Conservation (phyloP, 2,888 invertebrate genomes). For the Xestoiulus laeticollis region DNA sequence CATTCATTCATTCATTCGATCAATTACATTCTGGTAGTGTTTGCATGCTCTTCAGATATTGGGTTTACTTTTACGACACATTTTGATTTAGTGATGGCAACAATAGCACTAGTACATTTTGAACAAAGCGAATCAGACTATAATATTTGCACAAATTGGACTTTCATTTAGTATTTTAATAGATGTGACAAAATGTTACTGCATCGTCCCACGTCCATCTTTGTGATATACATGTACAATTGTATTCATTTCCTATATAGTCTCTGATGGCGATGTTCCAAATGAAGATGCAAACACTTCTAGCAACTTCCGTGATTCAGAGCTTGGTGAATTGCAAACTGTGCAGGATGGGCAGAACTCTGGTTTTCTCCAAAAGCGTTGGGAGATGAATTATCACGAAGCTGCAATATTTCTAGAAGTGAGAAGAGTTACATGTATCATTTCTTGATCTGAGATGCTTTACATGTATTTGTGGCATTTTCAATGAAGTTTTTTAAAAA, state of each 20-base stretch:
- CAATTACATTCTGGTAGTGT: no score
- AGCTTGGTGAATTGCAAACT: conserved; percentile 49
- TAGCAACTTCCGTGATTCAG: conserved; percentile 41
- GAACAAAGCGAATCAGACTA: no score
- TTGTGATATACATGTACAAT: not conserved
- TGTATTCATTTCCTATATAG: conserved; percentile 1
- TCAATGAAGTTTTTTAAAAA: not conserved
- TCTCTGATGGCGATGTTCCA: conserved; percentile 54
- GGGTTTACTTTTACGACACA: no score
- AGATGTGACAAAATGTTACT: no score
- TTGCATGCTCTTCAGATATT: no score
- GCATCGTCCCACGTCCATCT: no score
- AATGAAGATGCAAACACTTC: conserved; percentile 56
- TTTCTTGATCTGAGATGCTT: not conserved
- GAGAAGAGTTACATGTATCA: not conserved
- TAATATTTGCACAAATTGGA: no score
- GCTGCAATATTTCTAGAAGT: conserved; percentile 88
- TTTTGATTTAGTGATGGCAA: no score
- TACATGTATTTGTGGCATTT: not conserved
- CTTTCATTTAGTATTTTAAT: no score
- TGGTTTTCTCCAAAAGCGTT: conserved; percentile 61
- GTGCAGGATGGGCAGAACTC: conserved; percentile 27
- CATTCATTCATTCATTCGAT: no score
- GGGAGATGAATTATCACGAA: conserved; percentile 91
- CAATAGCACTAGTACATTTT: no score